phyloP scores from a whole-genome alignment of 2,888 invertebrate species.

The Scaptodrosophila latifasciaeformis region DNA sequence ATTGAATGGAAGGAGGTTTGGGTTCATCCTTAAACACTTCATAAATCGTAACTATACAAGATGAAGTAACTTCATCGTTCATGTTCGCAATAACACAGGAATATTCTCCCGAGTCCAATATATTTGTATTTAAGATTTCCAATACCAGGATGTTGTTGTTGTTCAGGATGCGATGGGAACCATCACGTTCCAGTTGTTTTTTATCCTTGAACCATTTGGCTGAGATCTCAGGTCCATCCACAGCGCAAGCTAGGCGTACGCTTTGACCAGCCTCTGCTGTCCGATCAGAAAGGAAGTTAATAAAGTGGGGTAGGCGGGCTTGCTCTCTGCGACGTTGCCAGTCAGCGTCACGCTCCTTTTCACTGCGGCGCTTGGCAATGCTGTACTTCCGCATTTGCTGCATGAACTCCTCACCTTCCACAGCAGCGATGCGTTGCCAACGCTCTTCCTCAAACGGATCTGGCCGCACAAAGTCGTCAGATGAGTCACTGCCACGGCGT shows the following conservation, averaged over 20 bases:
- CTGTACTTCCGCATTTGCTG: constrained; percentile 73
- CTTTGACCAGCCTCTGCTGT: constrained; percentile 84
- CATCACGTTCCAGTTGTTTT: constrained; percentile 74
- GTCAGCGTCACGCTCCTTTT: constrained; percentile 73
- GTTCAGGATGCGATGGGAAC: constrained; percentile 75
- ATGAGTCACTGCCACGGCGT: constrained; percentile 70
- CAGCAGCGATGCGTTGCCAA: constrained; percentile 73
- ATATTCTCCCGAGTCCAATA: constrained; percentile 81
- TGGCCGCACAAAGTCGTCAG: constrained; percentile 71
- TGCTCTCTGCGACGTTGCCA: constrained; percentile 74
- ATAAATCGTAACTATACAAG: constrained; percentile 85
- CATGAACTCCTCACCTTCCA: constrained; percentile 73
- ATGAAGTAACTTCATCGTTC: constrained; percentile 82
- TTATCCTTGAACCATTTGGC: constrained; percentile 87
- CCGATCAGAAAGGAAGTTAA: constrained; percentile 82
- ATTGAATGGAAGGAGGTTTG: constrained; percentile 84
- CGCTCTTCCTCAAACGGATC: constrained; percentile 71
- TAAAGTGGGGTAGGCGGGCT: constrained; percentile 70
- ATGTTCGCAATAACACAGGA: constrained; percentile 83
- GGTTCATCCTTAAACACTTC: constrained; percentile 83
- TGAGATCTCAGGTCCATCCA: constrained; percentile 83
- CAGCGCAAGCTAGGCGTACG: constrained; percentile 86
- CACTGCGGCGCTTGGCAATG: constrained; percentile 64
- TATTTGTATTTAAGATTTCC: constrained; percentile 78
- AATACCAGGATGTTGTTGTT: constrained; percentile 79